These are phyloP conservation scores for Bacillus rossius DNA, from an alignment of 1,140 invertebrate species.

Conservation along the genomic window DNA sequence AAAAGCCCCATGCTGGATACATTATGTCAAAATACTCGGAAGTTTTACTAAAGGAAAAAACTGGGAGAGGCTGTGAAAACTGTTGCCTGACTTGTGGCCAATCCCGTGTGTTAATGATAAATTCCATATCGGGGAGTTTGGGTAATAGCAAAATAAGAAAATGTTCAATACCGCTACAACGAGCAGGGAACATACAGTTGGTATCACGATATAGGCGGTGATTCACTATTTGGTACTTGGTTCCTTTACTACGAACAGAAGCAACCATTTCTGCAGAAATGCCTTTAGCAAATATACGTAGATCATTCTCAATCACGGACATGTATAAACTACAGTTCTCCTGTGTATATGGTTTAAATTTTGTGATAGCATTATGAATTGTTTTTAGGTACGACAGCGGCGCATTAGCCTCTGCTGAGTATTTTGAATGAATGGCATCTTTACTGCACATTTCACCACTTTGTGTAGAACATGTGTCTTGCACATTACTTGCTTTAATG, in stretches of 20 bases:
- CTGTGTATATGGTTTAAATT: background rate
- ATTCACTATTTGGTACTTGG: conserved; percentile 81
- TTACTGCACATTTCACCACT: background rate
- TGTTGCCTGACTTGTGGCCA: conserved; percentile 78
- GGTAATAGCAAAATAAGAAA: conserved; percentile 60
- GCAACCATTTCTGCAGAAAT: conserved; percentile 62
- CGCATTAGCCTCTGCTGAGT: conserved; percentile 1
- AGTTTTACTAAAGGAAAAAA: conserved; percentile 95
- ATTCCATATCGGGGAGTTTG: conserved; percentile 75
- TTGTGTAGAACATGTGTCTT: too few species aligned
- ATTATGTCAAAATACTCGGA: conserved; percentile 84
- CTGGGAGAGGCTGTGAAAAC: conserved; percentile 59
- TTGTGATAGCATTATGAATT: background rate
- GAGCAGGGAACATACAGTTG: conserved; percentile 85
- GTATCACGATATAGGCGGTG: conserved; percentile 74
- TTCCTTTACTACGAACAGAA: conserved; percentile 53
- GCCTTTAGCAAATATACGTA: conserved; percentile 61
- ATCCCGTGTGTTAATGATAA: conserved; percentile 86
- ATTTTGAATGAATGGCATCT: background rate
- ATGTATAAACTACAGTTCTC: conserved; percentile 48
- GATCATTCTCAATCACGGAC: conserved; percentile 59
- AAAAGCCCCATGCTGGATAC: conserved; percentile 97
- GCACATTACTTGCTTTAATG: too few species aligned
- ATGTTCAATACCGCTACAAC: conserved; percentile 89
- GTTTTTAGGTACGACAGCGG: background rate